Evolutionary conservation across 2,888 invertebrate species (phyloP).

Genomic region (Beris morrisii): DNA sequence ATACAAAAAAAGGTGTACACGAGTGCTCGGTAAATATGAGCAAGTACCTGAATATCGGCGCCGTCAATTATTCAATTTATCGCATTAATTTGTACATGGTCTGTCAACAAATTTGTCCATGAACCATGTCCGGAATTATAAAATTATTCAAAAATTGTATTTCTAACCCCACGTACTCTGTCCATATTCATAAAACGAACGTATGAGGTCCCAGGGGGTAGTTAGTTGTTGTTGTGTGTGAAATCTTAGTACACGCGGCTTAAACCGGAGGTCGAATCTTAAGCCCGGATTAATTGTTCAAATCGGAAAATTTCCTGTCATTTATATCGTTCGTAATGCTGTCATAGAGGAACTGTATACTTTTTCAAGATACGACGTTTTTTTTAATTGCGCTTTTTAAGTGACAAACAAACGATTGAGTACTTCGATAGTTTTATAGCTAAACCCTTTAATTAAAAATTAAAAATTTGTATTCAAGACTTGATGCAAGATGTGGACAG

Average conservation of each 20-base stretch:
- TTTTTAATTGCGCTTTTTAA: background rate
- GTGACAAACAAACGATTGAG: no score
- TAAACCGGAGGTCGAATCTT: conserved; percentile 9
- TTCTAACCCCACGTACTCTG: conserved; percentile 7
- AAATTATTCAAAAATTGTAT: conserved; percentile 15
- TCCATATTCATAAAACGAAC: background rate
- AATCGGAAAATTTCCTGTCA: conserved; percentile 26
- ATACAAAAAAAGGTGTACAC: no score
- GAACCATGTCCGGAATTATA: conserved; percentile 22
- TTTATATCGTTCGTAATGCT: background rate
- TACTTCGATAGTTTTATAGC: conserved; percentile 3
- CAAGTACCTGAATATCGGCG: conserved; percentile 11
- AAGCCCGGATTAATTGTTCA: conserved; percentile 14
- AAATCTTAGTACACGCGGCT: background rate
- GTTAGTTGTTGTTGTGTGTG: background rate
- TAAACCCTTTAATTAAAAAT: background rate
- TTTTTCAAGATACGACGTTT: conserved; percentile 8
- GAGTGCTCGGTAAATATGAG: no score
- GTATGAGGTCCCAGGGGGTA: background rate
- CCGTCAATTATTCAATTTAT: conserved; percentile 27
- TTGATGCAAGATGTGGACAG: background rate
- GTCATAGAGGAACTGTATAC: background rate
- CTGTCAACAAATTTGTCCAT: conserved; percentile 16
- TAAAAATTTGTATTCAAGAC: conserved; percentile 18
- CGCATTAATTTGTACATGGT: conserved; percentile 20